Evolutionary conservation across 1,140 invertebrate species (phyloP).

Genomic region (Panagrolaimus sp.): DNA sequence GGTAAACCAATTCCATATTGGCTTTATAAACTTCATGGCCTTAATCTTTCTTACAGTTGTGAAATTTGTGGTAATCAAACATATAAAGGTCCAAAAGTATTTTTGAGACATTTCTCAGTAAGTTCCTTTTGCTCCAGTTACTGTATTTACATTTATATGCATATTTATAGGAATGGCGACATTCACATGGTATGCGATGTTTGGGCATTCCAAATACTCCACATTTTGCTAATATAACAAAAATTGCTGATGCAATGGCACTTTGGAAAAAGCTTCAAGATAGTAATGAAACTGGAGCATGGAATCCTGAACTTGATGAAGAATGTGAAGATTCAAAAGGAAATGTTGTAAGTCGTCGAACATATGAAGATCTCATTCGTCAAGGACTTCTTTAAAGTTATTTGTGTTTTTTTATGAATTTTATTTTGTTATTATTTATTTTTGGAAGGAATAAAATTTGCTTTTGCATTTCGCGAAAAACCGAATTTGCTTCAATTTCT

Average conservation of each 20-base stretch:
- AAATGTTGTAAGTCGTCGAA: conserved; percentile 97
- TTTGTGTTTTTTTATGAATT: background rate
- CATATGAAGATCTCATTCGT: conserved; percentile 93
- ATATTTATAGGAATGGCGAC: conserved; percentile 80
- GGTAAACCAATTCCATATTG: conserved; percentile 99
- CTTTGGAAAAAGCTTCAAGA: conserved; percentile 93
- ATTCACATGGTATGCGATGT: conserved; percentile 98
- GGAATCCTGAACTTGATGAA: conserved; percentile 85
- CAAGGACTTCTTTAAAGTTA: conserved; percentile 78
- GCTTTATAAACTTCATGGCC: conserved; percentile 95
- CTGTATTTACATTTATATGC: conserved; percentile 10
- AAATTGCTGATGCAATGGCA: conserved; percentile 84
- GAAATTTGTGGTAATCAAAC: conserved; percentile 96
- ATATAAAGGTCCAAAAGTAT: conserved; percentile 99
- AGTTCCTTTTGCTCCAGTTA: conserved; percentile 18
- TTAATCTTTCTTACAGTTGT: conserved; percentile 97
- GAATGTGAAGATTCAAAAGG: conserved; percentile 97
- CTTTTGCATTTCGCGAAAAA: no score
- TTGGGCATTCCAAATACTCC: conserved; percentile 98
- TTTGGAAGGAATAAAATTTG: no score
- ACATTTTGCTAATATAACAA: conserved; percentile 98
- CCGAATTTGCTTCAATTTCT: no score
- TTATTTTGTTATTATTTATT: no score
- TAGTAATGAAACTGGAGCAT: conserved; percentile 87
- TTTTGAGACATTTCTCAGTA: conserved; percentile 92